These are phyloP conservation scores for Aphodius sticticus DNA, from an alignment of 2,888 invertebrate genomes.

Conservation along the genomic window DNA sequence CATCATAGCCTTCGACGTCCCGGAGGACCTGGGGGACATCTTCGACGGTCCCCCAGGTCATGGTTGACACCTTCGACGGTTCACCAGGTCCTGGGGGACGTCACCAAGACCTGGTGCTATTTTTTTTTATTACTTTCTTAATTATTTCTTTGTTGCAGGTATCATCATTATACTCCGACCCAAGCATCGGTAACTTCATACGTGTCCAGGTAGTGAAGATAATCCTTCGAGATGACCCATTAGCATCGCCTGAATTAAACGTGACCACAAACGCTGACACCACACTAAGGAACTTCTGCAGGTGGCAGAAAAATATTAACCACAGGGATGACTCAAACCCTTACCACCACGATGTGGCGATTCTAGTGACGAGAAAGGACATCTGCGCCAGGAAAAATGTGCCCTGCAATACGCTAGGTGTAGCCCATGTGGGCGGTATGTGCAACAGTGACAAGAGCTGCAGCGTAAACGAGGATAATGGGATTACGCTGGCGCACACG, in stretches of 20 bases:
- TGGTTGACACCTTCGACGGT: too few relatives aligned
- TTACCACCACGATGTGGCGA: conserved; percentile 89
- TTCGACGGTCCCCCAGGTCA: too few relatives aligned
- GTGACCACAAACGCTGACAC: conserved; percentile 83
- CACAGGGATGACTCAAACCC: conserved; percentile 80
- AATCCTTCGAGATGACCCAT: conserved; percentile 75
- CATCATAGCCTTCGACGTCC: too few relatives aligned
- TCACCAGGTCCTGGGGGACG: too few relatives aligned
- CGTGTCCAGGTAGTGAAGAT: conserved; percentile 90
- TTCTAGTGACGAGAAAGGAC: conserved; percentile 82
- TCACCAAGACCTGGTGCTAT: too few relatives aligned
- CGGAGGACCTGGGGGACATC: too few relatives aligned
- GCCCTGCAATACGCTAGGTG: conserved; percentile 77
- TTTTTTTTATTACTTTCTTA: not conserved
- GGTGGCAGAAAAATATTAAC: conserved; percentile 81
- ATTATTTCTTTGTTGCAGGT: conserved; percentile 59
- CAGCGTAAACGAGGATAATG: conserved; percentile 91
- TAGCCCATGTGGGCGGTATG: conserved; percentile 90
- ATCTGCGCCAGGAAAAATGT: conserved; percentile 68
- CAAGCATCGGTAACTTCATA: conserved; percentile 89
- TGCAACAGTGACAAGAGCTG: conserved; percentile 86
- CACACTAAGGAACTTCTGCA: conserved; percentile 85
- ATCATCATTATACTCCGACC: conserved; percentile 83
- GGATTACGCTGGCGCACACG: conserved; percentile 87
- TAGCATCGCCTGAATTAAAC: conserved; percentile 68